Evolutionary conservation across 2,113 vertebrate genomes (phyloP), one percentile per base, ranked within the genome.

Genomic region (Cromileptes altivelis): DNA sequence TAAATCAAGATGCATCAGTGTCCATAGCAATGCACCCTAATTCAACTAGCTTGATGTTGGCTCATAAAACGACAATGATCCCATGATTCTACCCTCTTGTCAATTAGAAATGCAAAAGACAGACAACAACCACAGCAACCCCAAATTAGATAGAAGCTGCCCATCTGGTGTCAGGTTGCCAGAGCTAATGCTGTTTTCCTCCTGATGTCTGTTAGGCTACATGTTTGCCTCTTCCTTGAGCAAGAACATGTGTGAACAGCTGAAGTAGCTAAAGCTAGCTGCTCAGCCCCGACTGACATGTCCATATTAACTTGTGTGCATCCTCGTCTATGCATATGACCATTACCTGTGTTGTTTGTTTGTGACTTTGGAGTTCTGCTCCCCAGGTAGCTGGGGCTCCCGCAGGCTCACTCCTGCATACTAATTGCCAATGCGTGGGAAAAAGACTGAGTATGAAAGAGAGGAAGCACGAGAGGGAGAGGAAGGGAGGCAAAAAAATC

Each of bases 401-500:
- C 75, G 60, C 61, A 86, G 79, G 57, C 67, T 69, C 61, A 78
- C 56, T 82, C 75, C 79, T 89, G 91, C 85, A 93, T 91, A 70
- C 64, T 89, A 88, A 93, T 93, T 90, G 86, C 25, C 23, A 81
- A 49, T 92, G 85, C 85, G 88, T 94, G 92, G 90, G 91, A 92
- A 93, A 93, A 85, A 84, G 52, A 84, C 68, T 14, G 58, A 74
- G 80, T 78, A 68, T 19, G 30, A 82, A 75, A 82, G 52, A 72
- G 77, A 86, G 80, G 71, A 86, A 82, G 83, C 75, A 78, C 9
- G 12, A 83, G 81, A 77, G 79, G 50, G 27, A 70, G 52, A 78
- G 67, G 67, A 81, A 69, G 58, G 47, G 65, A 81, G 80, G 56
- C 42, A 64, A 82, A 60, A 37, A 81, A 91, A 94, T 93, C 91